Base-by-base conservation (phyloP, 1,140 invertebrate species). In the Bathynomus jamesi region DNA sequence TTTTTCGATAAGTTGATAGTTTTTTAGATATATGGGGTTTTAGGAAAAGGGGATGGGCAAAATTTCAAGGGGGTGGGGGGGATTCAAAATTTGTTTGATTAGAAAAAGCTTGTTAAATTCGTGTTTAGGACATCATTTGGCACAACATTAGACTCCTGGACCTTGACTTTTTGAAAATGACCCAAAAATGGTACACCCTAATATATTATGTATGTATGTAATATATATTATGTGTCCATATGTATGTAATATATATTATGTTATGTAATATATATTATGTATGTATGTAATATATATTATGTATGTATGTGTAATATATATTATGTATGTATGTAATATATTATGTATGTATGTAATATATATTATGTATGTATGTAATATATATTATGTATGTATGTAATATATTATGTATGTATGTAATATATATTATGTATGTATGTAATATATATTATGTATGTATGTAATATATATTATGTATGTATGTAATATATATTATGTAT, bases 141-240 rank as follows among this genome's bases (percentile, higher is more conserved):
- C n/a, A n/a, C n/a, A n/a, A n/a, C n/a, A n/a, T n/a, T n/a, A n/a
- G n/a, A n/a, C n/a, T n/a, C n/a, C n/a, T n/a, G n/a, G n/a, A n/a
- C n/a, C n/a, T n/a, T n/a, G n/a, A n/a, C n/a, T n/a, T n/a, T n/a
- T n/a, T n/a, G n/a, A n/a, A n/a, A n/a, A n/a, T n/a, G n/a, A n/a
- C n/a, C n/a, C n/a, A n/a, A n/a, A n/a, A n/a, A n/a, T n/a, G n/a
- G n/a, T n/a, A n/a, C n/a, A n/a, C n/a, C n/a, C n/a, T n/a, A n/a
- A n/a, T n/a, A n/a, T n/a, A n/a, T n/a, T 66, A 66, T 66, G 31
- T 66, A 66, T 28, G 31, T 66, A 66, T 66, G 31, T 66, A 66
- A 66, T 66, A 66, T 66, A 66, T 66, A 66, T 30, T 66, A 66
- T 66, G 25, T 66, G 25, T 66, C 28, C n/a, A 29, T 66, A 66